Conservation (phyloP, 2,797 vertebrate species). For the Fistularia commersonii region DNA sequence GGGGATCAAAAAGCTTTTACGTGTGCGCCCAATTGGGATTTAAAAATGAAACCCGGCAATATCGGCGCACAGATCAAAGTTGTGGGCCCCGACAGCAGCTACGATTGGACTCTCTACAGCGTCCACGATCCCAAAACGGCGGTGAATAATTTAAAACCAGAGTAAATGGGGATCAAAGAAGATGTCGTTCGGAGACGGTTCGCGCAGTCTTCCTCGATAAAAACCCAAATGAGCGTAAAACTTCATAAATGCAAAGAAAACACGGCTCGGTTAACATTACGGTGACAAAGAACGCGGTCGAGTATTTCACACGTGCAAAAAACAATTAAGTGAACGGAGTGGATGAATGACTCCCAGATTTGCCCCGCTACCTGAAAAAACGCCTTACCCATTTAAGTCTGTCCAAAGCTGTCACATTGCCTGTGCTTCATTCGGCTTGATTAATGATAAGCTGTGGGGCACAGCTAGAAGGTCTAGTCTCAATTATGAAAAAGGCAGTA, state of each 20-base stretch:
- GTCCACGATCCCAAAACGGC: too few species aligned
- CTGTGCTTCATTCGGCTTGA: conserved; percentile 92
- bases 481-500: conserved; percentile 99
- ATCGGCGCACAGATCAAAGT: too few species aligned
- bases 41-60: too few species aligned
- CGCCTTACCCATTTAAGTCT: conserved; percentile 86
- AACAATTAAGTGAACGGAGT: conserved; percentile 78
- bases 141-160: too few species aligned
- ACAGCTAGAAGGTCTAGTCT: conserved; percentile 97
- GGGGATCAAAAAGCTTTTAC: too few species aligned
- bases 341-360: conserved; percentile 89
- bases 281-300: conserved; percentile 1
- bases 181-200: too few species aligned
- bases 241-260: neutral
- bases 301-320: conserved; percentile 3
- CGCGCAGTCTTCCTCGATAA: too few species aligned
- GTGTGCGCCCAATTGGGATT: too few species aligned
- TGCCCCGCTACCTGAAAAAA: conserved; percentile 86
- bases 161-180: too few species aligned
- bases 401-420: conserved; percentile 89
- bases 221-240: too few species aligned
- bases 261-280: conserved; percentile 16
- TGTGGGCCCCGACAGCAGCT: too few species aligned
- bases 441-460: conserved; percentile 99
- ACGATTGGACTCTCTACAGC: too few species aligned